A percentile compares a stretch with the other conserved stretches of the same genome.
These are phyloP conservation scores for Caenorhabditis drosophilae DNA, from an alignment of 2,888 invertebrate genomes.

Conservation along the genomic window DNA sequence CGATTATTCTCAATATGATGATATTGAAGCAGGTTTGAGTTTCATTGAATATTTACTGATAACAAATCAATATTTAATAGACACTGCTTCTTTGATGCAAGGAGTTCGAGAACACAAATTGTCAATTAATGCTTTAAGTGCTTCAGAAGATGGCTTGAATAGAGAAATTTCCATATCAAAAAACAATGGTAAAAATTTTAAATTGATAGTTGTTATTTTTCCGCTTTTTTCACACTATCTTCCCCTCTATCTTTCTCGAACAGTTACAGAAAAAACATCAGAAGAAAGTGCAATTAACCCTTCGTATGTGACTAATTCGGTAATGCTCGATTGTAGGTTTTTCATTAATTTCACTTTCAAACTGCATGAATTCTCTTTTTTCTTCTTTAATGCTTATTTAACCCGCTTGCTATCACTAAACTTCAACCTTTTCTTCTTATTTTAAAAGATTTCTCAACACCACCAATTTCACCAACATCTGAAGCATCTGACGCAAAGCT, in stretches of 20 bases:
- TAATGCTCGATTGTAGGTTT: constrained; percentile 36
- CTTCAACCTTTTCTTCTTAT: no score
- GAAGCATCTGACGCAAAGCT: background rate
- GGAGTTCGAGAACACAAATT: constrained; percentile 48
- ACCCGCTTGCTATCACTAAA: background rate
- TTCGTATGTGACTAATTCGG: constrained; percentile 30
- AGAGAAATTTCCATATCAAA: constrained; percentile 11
- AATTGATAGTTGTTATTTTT: background rate
- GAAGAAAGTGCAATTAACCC: constrained; percentile 28
- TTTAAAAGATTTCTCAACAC: constrained; percentile 1
- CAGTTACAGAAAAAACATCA: constrained; percentile 20
- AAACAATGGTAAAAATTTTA: constrained; percentile 23
- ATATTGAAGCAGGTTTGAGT: constrained; percentile 32
- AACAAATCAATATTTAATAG: constrained; percentile 17
- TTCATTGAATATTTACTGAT: constrained; percentile 1
- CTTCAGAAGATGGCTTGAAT: constrained; percentile 30
- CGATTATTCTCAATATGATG: constrained; percentile 30
- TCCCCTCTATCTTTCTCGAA: background rate
- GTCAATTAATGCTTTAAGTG: constrained; percentile 23
- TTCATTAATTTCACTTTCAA: constrained; percentile 5
- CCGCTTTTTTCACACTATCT: background rate
- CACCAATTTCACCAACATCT: background rate
- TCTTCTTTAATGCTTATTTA: no score
- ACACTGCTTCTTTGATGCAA: constrained; percentile 59
- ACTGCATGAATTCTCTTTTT: constrained; percentile 7